phyloP scores from a whole-genome alignment of 37 sponge, comb jelly and placozoan genomes.

The Geodia barretti region DNA sequence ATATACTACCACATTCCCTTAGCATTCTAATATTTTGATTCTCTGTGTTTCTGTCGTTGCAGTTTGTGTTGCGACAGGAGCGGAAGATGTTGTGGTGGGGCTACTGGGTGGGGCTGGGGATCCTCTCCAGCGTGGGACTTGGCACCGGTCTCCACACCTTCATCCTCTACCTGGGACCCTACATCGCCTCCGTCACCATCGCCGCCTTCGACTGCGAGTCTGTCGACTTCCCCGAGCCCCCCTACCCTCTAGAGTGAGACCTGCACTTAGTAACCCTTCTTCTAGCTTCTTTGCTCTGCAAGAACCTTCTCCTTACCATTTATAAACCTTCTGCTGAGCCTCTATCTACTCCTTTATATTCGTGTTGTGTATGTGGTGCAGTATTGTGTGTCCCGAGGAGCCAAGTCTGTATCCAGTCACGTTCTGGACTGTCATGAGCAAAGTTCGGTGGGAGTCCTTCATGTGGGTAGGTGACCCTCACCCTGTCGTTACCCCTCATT shows the following conservation, averaged over 20 bases:
- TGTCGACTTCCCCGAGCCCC: constrained; percentile 96
- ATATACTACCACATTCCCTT: not conserved
- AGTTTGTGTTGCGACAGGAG: constrained; percentile 57
- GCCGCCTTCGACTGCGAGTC: constrained; percentile 97
- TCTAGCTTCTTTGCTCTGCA: too few relatives aligned
- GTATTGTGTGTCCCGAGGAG: constrained; percentile 74
- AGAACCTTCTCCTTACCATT: too few relatives aligned
- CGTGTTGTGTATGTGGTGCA: constrained; percentile 2
- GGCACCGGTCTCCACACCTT: constrained; percentile 99
- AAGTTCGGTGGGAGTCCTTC: constrained; percentile 91
- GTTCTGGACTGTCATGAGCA: constrained; percentile 88
- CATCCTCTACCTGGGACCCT: constrained; percentile 97
- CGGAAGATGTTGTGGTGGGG: constrained; percentile 69
- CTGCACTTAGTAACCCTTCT: not conserved
- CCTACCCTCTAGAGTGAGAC: constrained; percentile 85
- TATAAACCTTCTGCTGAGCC: too few relatives aligned
- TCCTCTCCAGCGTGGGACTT: constrained; percentile 93
- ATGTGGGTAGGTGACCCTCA: constrained; percentile 83
- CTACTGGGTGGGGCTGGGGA: constrained; percentile 96
- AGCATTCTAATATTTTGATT: not conserved
- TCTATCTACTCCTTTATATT: not conserved
- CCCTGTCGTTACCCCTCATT: too few relatives aligned
- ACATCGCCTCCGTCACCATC: constrained; percentile 98
- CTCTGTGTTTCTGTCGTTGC: not conserved
- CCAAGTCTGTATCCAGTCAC: constrained; percentile 30